Evolutionary conservation across 2,797 vertebrate genomes (phyloP), one percentile per base, ranked within the genome.

Genomic region (Chaunax sp.): DNA sequence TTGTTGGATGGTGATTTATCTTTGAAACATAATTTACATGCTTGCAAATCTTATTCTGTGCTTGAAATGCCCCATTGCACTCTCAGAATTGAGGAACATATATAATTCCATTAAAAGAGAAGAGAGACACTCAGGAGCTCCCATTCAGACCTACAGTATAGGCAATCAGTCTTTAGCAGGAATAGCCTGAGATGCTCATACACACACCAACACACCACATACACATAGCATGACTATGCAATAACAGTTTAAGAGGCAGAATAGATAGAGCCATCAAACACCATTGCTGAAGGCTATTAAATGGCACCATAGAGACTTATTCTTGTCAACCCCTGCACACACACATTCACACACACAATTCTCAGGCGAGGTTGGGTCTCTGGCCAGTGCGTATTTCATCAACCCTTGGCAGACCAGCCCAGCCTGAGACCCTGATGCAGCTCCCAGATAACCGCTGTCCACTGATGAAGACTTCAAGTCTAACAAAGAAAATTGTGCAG

Each of bases 371-470:
- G 75, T 76, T 84, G 75, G 75, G 60, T 81, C 80, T 75, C 47
- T 25, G 57, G 38, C 44, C 59, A 20, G 75, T 83, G 72, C 78
- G 80, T 88, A 74, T 81, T 79, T 84, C 47, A 86, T 82, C 38
- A 56, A 51, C 37, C 41, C n/a, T 25, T n/a, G 35, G 58, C 55
- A 33, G 68, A 30, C 3, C 23, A 33, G 68, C 38, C 3, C 23
- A 44, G 70, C 20, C 62, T 15, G 44, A 63, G 68, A 79, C 76
- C 66, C 66, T 22, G 64, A 66, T 5, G 13, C 20, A 65, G 58
- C 64, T 63, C 49, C 77, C 57, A 60, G 37, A 72, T 26, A 66
- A 38, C 57, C 35, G 13, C 23, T 3, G 13, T 50, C 44, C 67
- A 38, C 23, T 26, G 46, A 72, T 71, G 62, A 79, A 77, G 69